Percentiles rank a stretch among this genome's conserved stretches.
Conservation (phyloP, 2,113 vertebrate genomes). For the Centrocercus urophasianus region DNA sequence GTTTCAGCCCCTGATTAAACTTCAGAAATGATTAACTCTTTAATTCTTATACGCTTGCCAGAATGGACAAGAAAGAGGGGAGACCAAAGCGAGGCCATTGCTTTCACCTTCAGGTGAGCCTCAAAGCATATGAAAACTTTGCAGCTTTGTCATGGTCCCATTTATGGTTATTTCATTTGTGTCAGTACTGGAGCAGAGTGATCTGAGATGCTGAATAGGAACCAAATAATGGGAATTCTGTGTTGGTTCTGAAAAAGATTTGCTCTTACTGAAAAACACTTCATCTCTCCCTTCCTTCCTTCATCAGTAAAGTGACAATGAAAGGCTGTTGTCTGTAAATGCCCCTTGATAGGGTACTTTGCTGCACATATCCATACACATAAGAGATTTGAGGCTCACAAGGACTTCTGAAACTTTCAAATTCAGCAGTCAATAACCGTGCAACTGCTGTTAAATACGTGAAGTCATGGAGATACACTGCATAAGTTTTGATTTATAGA, state of each 20-base stretch:
- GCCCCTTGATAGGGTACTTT: neutral
- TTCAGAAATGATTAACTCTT: conserved; percentile 73
- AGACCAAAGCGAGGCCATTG: neutral
- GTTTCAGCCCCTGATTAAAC: conserved; percentile 68
- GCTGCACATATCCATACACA: neutral
- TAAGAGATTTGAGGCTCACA: neutral
- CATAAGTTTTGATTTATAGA: neutral
- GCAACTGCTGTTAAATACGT: neutral
- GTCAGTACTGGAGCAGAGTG: neutral
- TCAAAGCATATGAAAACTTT: neutral
- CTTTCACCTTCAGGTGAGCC: neutral
- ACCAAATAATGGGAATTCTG: neutral
- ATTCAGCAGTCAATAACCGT: neutral
- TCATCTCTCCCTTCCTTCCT: conserved; percentile 5
- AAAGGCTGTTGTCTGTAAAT: neutral
- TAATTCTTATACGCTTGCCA: neutral
- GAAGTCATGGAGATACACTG: neutral
- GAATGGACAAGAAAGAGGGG: neutral
- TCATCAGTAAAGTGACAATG: neutral
- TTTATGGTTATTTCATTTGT: neutral
- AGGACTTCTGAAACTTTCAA: neutral
- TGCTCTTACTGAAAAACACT: neutral
- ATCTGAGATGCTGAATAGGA: neutral
- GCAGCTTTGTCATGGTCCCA: neutral
- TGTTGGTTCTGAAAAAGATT: neutral